Evolutionary conservation across 2,113 vertebrate species (phyloP), one percentile per base, ranked within the genome.

Genomic region (Sinocyclocheilus rhinocerous): DNA sequence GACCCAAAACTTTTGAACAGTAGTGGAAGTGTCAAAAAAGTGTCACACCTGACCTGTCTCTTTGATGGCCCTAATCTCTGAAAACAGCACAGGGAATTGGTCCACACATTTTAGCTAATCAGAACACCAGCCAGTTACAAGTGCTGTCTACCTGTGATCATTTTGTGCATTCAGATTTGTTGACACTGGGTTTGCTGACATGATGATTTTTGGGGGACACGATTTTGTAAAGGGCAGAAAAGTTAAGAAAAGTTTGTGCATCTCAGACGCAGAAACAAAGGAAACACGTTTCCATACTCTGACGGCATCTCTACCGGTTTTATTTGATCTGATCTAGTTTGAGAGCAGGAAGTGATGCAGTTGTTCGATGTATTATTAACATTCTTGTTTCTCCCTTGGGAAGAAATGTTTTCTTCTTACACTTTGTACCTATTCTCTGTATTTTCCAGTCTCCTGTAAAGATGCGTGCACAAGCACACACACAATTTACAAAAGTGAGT

Each of bases 281-380:
- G 70, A 73, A 73, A n/a, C 4, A 2, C 1, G 6, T 73, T 42
- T 73, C n/a, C 59, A 18, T 22, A 81, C 12, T 81, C 57, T 81
- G 24, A 67, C 29, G 55, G 70, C 29, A 15, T 63, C 57, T 50
- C n/a, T 79, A 48, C 69, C 83, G 85, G 82, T 12, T 61, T 87
- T 76, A 85, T 70, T 22, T 81, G 69, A 84, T 82, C 39, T 72
- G 42, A 84, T 73, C n/a, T 65, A 77, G 65, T 73, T 26, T 48
- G 65, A 61, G 61, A 73, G 52, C 52, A 33, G 70, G 20, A 86
- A 39, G 78, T 57, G 26, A 48, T 87, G 42, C 69, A 16, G 26
- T 48, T 72, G 87, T 76, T 69, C 76, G 83, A 88, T 69, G 55
- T 84, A 81, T 88, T 88, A 85, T 85, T 82, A 88, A 88, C 33